Evolutionary conservation across 1,140 invertebrate species (phyloP).

Genomic region (Drosophila sucinea): DNA sequence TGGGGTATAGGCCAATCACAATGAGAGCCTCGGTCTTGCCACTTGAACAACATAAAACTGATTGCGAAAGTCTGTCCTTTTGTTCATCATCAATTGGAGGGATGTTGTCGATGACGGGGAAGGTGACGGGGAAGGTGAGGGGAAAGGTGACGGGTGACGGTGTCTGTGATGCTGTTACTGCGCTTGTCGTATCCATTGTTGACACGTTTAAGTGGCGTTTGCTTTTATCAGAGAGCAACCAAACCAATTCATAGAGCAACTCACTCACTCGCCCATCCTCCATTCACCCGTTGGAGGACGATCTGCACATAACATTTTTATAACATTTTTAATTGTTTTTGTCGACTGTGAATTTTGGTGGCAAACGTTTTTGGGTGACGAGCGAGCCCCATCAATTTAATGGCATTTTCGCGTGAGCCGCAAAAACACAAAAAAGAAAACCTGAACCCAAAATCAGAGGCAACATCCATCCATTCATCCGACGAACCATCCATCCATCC

Average conservation of each 20-base stretch:
- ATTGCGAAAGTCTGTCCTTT: conserved; percentile 73
- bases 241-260: conserved; percentile 10
- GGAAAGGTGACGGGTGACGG: conserved; percentile 7
- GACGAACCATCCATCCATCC: neutral
- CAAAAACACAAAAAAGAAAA: conserved; percentile 25
- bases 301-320: conserved; percentile 78
- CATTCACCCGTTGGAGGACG: conserved; percentile 8
- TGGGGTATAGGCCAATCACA: conserved; percentile 61
- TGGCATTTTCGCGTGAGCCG: conserved; percentile 70
- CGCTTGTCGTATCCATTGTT: conserved; percentile 75
- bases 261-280: neutral
- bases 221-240: conserved; percentile 65
- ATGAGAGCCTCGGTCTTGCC: conserved; percentile 50
- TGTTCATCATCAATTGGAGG: conserved; percentile 18
- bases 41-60: conserved; percentile 79
- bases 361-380: conserved; percentile 26
- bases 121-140: conserved; percentile 8
- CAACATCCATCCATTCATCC: conserved; percentile 19
- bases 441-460: conserved; percentile 57
- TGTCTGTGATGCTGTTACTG: conserved; percentile 48
- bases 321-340: conserved; percentile 81
- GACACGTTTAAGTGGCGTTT: conserved; percentile 80
- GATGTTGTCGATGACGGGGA: neutral
- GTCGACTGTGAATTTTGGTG: conserved; percentile 63
- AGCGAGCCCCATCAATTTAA: conserved; percentile 73